These are phyloP conservation scores for Andrena praecox DNA, from an alignment of 2,888 invertebrate species.

Conservation along the genomic window DNA sequence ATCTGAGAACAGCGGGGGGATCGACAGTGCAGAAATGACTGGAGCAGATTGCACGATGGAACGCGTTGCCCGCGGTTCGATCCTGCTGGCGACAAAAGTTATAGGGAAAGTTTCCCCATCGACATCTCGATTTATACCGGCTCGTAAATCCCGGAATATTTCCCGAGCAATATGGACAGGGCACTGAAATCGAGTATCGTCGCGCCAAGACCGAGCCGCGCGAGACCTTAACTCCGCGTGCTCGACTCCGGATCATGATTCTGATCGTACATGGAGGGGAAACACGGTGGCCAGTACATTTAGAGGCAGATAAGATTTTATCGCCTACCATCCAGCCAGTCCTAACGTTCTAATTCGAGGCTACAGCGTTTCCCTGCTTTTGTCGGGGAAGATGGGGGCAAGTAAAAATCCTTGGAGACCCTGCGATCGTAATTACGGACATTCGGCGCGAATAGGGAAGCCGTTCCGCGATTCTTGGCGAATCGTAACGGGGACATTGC, in stretches of 20 bases:
- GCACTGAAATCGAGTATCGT: conserved; percentile 17
- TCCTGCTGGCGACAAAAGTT: conserved; percentile 57
- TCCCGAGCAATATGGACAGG: conserved; percentile 39
- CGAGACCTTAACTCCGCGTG: conserved; percentile 34
- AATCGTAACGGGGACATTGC: not conserved
- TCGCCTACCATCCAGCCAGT: not conserved
- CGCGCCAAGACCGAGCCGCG: not conserved
- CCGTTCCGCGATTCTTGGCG: not conserved
- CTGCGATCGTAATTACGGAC: not conserved
- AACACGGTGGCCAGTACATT: not conserved
- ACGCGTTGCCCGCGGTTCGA: conserved; percentile 33
- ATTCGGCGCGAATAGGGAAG: not conserved
- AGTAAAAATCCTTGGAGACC: not conserved
- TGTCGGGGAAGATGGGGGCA: not conserved
- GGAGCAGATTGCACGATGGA: conserved; percentile 42
- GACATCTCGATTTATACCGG: conserved; percentile 57
- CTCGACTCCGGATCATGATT: not conserved
- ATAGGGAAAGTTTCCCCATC: conserved; percentile 64
- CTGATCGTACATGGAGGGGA: not conserved
- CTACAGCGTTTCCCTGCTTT: not conserved
- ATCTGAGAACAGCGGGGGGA: not conserved
- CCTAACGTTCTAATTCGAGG: not conserved
- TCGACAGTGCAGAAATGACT: conserved; percentile 5
- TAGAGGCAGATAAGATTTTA: conserved; percentile 26
- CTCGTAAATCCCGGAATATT: conserved; percentile 55